Evolutionary conservation across 1,140 invertebrate genomes (phyloP), one percentile per base, ranked within the genome.

Genomic region (Anagrus nilaparvatae): DNA sequence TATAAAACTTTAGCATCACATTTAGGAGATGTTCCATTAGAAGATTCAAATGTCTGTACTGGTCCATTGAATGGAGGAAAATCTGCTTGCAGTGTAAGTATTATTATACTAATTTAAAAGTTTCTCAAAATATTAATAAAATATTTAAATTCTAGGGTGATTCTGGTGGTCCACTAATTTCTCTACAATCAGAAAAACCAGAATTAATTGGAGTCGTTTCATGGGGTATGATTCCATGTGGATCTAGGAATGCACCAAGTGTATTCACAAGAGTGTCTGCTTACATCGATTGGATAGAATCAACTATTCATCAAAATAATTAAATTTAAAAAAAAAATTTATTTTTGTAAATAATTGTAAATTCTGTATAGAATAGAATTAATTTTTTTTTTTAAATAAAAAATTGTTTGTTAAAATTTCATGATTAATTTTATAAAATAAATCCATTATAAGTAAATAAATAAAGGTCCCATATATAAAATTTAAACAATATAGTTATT

Each of bases 171-270:
- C 79, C 79, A 13, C 52, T 81, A 23, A 66, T 75, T 16, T 51
- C 73, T 18, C 34, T 14, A 7, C 47, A 43, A 10, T n/a, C n/a
- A n/a, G 16, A 14, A 1, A 10, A 30, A 14, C 2, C n/a, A 4
- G 44, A 53, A 43, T 27, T 53, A 9, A 52, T 84, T 38, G 82
- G 82, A 20, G 58, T 83, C 14, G 80, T 82, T 1, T 84, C 81
- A 2, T 85, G 79, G 78, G 82, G 81, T 5, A 65, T 74, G 31
- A 65, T 73, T 28, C 83, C 82, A 47, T 81, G 81, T 52, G 78
- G 79, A n/a, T 40, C 61, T 18, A 58, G 51, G 45, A 72, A 73
- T 14, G 59, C 67, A 6, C 81, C 82, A 8, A 77, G 80, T 3
- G 73, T 84, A 6, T 84, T 78, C 53, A 78, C 79, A 0, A 74